Evolutionary conservation across 2,888 invertebrate genomes (phyloP), one percentile per base, ranked within the genome.

Genomic region (Sminthurides aquaticus): DNA sequence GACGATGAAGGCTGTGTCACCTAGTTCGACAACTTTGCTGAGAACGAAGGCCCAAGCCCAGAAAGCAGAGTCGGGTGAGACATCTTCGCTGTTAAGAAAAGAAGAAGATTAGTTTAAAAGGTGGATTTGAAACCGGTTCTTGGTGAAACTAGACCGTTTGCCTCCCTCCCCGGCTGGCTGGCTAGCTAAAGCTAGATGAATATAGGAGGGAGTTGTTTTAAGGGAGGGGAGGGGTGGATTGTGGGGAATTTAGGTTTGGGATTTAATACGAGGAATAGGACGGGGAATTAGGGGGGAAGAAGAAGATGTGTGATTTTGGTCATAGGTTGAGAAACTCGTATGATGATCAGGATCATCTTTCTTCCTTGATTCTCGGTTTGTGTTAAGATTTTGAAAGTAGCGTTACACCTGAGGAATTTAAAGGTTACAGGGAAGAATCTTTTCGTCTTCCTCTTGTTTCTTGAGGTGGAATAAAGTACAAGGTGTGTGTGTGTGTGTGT

Each of bases 21-120:
- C 57, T 55, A 62, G 48, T 60, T 69, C 69, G 18, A 67, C 62
- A 28, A 69, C 62, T 60, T 69, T 69, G 24, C 67, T 67, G 22
- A 69, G 49, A 15, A 67, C 67, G 29, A 69, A 69, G 24, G 66
- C 67, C 69, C 67, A 67, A 52, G 67, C 69, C 69, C 69, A 69
- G 57, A 69, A 69, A 8, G 69, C 67, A n/a, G 69, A 69, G 49
- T 63, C 67, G 49, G 67, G 69, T 56, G 62, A 62, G 60, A 69
- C 67, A 64, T 69, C 69, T 66, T 69, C 67, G 61, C 69, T 69
- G 64, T 56, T 57, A 49, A 61, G 57, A 60, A 25, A 22, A 59
- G 54, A 34, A 34, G 8, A 34, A 34, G 15, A 15, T 34, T 5
- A 15, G 15, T 34, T 34, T 11, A 34, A 34, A 34, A 34, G 15